Evolutionary conservation across 2,113 vertebrate species (phyloP).

Genomic region (Corvus moneduloides): DNA sequence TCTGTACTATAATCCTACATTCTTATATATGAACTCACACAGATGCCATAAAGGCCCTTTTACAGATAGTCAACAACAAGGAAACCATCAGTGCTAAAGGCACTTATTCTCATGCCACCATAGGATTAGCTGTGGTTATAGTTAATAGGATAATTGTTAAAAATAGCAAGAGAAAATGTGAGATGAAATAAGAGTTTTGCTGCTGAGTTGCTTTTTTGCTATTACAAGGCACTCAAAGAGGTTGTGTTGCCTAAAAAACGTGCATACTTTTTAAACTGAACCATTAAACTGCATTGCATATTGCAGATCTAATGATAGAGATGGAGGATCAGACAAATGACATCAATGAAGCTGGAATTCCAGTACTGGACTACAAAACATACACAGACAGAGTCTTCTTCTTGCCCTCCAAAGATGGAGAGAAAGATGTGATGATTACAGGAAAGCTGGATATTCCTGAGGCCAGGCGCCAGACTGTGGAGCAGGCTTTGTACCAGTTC

Average conservation of each 20-base stretch:
- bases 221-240: neutral
- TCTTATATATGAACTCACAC: neutral
- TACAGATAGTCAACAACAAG: neutral
- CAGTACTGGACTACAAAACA: constrained; percentile 92
- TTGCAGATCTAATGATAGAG: constrained; percentile 95
- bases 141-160: neutral
- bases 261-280: neutral
- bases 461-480: constrained; percentile 79
- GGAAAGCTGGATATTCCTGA: constrained; percentile 89
- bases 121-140: neutral
- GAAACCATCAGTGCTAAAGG: neutral
- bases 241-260: neutral
- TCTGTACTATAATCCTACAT: neutral
- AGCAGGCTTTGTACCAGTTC: constrained; percentile 94
- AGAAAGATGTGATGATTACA: constrained; percentile 91
- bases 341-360: constrained; percentile 90
- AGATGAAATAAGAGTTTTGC: neutral
- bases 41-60: neutral
- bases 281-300: neutral
- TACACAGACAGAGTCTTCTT: constrained; percentile 96
- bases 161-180: neutral
- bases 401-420: constrained; percentile 90
- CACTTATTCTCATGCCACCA: neutral
- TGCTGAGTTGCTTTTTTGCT: neutral
- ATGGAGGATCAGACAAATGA: constrained; percentile 98